Conservation (phyloP, 1,140 invertebrate species). For the Drosophila tristis region DNA sequence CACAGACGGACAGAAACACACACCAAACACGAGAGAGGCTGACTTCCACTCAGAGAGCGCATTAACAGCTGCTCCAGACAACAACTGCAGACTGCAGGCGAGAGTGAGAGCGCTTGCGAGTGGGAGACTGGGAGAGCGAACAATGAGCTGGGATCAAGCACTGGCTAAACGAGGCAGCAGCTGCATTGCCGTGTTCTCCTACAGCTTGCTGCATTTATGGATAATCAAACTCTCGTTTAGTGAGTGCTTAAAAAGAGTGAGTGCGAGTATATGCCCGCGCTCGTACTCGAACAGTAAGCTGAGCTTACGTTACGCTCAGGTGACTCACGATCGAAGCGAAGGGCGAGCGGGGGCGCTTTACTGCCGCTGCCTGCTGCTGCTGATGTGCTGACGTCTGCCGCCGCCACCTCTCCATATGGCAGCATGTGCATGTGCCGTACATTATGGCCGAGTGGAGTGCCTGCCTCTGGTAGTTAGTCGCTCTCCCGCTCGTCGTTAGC, state of each 20-base stretch:
- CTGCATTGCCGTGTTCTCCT: too few relatives aligned
- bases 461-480: constrained; percentile 63
- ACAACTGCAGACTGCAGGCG: constrained; percentile 10
- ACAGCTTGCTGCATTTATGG: too few relatives aligned
- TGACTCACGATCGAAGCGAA: constrained; percentile 73
- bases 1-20: constrained; percentile 6
- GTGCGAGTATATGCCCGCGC: constrained; percentile 39
- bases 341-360: constrained; percentile 64
- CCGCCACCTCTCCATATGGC: constrained; percentile 38
- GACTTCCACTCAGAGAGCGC: constrained; percentile 13
- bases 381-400: constrained; percentile 34
- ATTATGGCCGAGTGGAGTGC: constrained; percentile 52
- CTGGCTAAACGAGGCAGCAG: too few relatives aligned
- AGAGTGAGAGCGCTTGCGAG: not conserved
- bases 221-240: too few relatives aligned
- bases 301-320: constrained; percentile 83
- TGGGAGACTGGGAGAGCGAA: not conserved
- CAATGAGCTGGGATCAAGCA: not conserved
- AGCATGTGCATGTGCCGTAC: constrained; percentile 51
- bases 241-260: not conserved
- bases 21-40: constrained; percentile 19
- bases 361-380: constrained; percentile 19
- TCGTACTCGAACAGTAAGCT: constrained; percentile 64
- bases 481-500: constrained; percentile 7
- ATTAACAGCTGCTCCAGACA: constrained; percentile 30